Evolutionary conservation across 2,888 invertebrate species (phyloP), one percentile per base, ranked within the genome.

Genomic region (Pammene fasciana): DNA sequence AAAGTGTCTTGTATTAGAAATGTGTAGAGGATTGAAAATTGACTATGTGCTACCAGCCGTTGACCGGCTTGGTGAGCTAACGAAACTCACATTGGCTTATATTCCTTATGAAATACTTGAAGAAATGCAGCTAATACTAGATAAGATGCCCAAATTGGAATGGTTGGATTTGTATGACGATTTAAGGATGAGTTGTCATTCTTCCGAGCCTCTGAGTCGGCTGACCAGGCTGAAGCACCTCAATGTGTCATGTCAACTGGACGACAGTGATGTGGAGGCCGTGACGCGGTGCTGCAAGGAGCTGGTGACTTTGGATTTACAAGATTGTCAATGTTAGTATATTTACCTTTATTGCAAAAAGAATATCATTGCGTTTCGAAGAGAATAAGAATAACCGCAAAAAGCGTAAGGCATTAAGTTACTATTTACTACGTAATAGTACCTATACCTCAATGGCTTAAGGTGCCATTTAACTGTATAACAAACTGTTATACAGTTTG

Each of bases 81-180:
- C 8, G 8, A 36, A 8, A 10, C 36, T 55, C 14, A 14, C 8
- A 36, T 0, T 55, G 10, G 14, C 3, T 38, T 4, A 4, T 14
- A 9, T n/a, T 36, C 8, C 5, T 36, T 9, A 5, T 38, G 36
- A 36, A 36, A 9, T 55, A 14, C 36, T 36, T 38, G 55, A 55
- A 14, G 36, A 55, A 38, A 9, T 55, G 2, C 36, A 55, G 14
- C 9, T 18, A 13, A 18, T 43, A 18, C 14, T 57, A 11, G 41
- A 57, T 43, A 43, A 18, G 16, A 43, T 55, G 55, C 36, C 55
- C 14, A 55, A 14, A 55, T 55, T 55, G 14, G 55, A 55, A 55
- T 14, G 14, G 55, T 36, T 55, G 14, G 36, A 55, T 7, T 4
- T 55, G 14, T 14, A 0, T 14, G 9, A 36, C n/a, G 8, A 3